Percentiles rank a stretch among this genome's conserved stretches.
These are phyloP conservation scores for Therioaphis trifolii DNA, from an alignment of 2,888 invertebrate genomes.

Conservation along the genomic window DNA sequence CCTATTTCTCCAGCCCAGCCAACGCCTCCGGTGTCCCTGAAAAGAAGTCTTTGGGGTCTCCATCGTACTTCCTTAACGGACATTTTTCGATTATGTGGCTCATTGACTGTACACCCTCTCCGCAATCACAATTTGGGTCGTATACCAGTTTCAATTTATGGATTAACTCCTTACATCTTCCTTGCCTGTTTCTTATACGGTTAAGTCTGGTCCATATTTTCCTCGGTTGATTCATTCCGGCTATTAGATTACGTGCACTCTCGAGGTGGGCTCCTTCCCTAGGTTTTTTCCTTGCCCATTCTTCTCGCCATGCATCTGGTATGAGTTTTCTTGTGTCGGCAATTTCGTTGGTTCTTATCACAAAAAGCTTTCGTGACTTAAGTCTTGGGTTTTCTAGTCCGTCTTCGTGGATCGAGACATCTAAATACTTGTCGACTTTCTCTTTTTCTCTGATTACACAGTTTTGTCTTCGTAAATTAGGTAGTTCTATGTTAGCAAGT, in stretches of 20 bases:
- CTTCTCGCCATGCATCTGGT: constrained; percentile 13
- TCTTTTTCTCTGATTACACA: constrained; percentile 6
- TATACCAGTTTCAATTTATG: too few species aligned
- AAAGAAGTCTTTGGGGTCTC: constrained; percentile 27
- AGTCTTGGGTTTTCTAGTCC: constrained; percentile 35
- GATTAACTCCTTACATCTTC: constrained; percentile 21
- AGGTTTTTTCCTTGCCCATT: constrained; percentile 23
- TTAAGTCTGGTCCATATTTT: constrained; percentile 33
- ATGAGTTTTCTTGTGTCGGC: constrained; percentile 31
- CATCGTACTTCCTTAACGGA: constrained; percentile 22
- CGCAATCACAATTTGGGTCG: too few species aligned
- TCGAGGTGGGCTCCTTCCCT: constrained; percentile 13
- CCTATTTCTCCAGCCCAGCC: constrained; percentile 9
- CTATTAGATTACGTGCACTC: constrained; percentile 26
- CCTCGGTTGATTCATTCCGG: constrained; percentile 27
- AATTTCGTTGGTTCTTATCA: constrained; percentile 29
- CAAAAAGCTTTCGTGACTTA: constrained; percentile 27
- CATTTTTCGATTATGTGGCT: constrained; percentile 25
- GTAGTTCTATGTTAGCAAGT: constrained; percentile 33
- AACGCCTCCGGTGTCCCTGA: constrained; percentile 32
- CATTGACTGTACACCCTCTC: too few species aligned
- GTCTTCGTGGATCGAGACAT: constrained; percentile 18
- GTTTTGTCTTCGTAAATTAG: constrained; percentile 33
- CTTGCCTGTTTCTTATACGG: constrained; percentile 25
- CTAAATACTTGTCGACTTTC: constrained; percentile 16